phyloP scores from a whole-genome alignment of 92 coral and sea anemone genomes.

The Heliopora coerulea region DNA sequence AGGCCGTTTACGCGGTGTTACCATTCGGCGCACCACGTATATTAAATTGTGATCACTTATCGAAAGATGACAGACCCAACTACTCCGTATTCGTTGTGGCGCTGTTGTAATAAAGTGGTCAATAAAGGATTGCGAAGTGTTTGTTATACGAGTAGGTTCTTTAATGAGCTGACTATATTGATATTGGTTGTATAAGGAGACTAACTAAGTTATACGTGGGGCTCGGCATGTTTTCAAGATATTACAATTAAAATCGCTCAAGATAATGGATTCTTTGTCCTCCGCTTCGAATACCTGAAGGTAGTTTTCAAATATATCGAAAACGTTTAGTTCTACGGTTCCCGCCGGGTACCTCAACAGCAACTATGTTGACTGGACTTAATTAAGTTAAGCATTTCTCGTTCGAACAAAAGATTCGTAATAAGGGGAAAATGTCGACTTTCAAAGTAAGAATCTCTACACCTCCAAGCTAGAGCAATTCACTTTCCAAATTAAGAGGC shows the following conservation, averaged over 20 bases:
- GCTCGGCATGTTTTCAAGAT: neutral
- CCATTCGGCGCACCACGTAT: conserved; percentile 1
- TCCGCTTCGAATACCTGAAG: neutral
- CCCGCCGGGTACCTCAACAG: too few species aligned
- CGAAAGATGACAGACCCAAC: conserved; percentile 31
- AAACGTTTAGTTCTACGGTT: neutral
- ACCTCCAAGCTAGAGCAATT: too few species aligned
- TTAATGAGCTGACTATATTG: neutral
- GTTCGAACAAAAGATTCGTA: too few species aligned
- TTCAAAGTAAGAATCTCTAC: too few species aligned
- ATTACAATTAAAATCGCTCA: conserved; percentile 30
- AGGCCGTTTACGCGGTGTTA: conserved; percentile 13
- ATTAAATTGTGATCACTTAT: conserved; percentile 49
- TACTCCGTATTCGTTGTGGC: conserved; percentile 22
- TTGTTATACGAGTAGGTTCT: conserved; percentile 32
- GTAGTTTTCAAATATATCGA: neutral
- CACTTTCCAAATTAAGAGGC: too few species aligned
- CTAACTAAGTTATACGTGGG: neutral
- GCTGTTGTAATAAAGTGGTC: conserved; percentile 22
- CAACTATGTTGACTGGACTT: too few species aligned
- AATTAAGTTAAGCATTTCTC: too few species aligned
- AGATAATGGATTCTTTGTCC: conserved; percentile 1
- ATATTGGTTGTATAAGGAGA: neutral
- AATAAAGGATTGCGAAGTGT: conserved; percentile 16
- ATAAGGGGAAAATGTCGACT: too few species aligned